Evolutionary conservation across 1,140 invertebrate genomes (phyloP), one percentile per base, ranked within the genome.

Genomic region (Drosophila miranda): DNA sequence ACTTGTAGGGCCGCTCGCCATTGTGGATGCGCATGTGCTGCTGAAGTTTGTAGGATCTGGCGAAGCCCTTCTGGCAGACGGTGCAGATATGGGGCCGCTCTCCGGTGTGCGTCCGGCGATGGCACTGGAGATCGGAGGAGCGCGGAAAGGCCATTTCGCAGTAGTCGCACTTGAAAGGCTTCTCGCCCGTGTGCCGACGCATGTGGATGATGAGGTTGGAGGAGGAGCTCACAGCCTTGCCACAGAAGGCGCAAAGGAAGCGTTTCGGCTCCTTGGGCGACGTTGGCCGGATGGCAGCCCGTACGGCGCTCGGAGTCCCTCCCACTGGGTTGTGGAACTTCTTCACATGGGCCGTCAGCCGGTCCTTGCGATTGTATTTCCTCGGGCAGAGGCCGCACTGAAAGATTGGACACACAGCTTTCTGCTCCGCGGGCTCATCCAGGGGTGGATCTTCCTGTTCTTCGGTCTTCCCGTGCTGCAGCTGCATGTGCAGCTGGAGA

Each of bases 21-120:
- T 93, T 93, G 81, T 94, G 93, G 14, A 93, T 92, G 9, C 93
- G 92, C 92, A 93, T 93, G 72, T 95, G 94, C 8, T 93, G 91
- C 8, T 93, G 92, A 67, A 95, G 84, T 75, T 94, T 94, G 70
- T 93, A 93, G 38, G 93, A 93, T 19, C 93, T 72, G 6, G 83
- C 86, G 43, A 90, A 90, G 6, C 90, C 92, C 90, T 91, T 90
- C 0, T 92, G 92, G 38, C 93, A 93, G 1, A 92, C 91, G 0
- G 92, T 92, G 62, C 94, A 94, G 1, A 93, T 67, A 56, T 92
- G 93, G 0, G 93, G 93, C 26, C 93, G 93, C 57, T 94, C 93
- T 0, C 92, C 93, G 0, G 93, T 93, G 78, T 95, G 94, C 0
- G 92, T 93, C 14, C 92, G 74, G 8, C 93, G 89, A 78, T 95